phyloP scores from a whole-genome alignment of 1,140 invertebrate genomes.

The Drosophila saltans region DNA sequence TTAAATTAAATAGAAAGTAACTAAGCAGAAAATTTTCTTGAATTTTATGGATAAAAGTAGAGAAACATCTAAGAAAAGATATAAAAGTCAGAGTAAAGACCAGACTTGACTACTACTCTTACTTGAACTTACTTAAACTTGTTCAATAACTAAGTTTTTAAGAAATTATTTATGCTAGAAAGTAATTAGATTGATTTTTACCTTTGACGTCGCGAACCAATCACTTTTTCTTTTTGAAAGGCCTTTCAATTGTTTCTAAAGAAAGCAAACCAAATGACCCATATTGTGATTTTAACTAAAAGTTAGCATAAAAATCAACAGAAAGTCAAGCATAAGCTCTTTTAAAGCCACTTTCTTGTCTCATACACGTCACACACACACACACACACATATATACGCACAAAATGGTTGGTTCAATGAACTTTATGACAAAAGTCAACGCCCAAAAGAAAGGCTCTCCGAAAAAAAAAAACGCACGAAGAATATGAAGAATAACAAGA shows the following conservation, averaged over 20 bases:
- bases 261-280: slow-evolving; percentile 24
- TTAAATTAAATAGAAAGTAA: background rate
- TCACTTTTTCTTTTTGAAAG: background rate
- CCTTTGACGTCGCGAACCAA: background rate
- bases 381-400: background rate
- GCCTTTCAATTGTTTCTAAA: background rate
- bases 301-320: slow-evolving; percentile 32
- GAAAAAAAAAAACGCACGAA: slow-evolving; percentile 21
- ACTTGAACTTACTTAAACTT: too few species aligned
- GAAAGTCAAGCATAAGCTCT: slow-evolving; percentile 32
- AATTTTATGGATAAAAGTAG: too few species aligned
- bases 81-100: too few species aligned
- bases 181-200: background rate
- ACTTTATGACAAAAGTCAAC: slow-evolving; percentile 46
- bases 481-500: background rate
- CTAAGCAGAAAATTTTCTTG: background rate
- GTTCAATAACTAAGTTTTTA: background rate
- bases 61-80: too few species aligned
- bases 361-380: slow-evolving; percentile 12
- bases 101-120: too few species aligned
- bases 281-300: slow-evolving; percentile 36
- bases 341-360: slow-evolving; percentile 10
- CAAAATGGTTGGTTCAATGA: slow-evolving; percentile 42
- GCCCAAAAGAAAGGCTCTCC: slow-evolving; percentile 58
- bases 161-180: background rate